Base-by-base conservation (phyloP, 2,113 vertebrate genomes). In the Meriones unguiculatus region DNA sequence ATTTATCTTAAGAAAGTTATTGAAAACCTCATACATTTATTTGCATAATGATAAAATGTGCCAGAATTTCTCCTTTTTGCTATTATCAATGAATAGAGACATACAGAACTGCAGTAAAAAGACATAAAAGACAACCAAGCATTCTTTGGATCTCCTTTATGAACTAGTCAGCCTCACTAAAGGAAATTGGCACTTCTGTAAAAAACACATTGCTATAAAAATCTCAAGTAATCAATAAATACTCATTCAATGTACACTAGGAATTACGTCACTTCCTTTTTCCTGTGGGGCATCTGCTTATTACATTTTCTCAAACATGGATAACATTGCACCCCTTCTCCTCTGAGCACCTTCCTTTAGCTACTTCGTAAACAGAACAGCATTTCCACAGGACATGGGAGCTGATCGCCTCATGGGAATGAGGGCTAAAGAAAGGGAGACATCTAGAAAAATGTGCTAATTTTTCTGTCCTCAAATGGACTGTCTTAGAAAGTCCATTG, bases 41-140 rank as follows among this genome's bases (percentile, higher is more conserved):
- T 97, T 98, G 96, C 94, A 97, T 97, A 97, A 95, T 89, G 89
- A 95, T 95, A 57, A 97, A 97, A 97, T 65, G 85, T 92, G 92
- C 88, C 92, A 95, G 93, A 89, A 89, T 86, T 88, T 90, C 95
- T 94, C 81, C 52, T 90, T 75, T 88, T 85, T 59, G 62, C 92
- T 95, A 50, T 93, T 86, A 89, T 82, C 86, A 89, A 14, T 92
- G 95, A 96, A 97, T 65, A 89, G 88, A 93, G 81, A 95, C 81
- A 86, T 75, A 95, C 76, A 86, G 88, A 95, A 95, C 84, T 89
- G 38, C 86, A 50, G 72, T 41, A 70, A 82, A 88, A 92, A 88
- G 89, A 78, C 88, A 95, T 82, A 41, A 97, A 95, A 97, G 86
- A 62, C 70, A 69, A 57, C 72, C 54, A 17, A 57, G 73, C 50